These are phyloP conservation scores for Cydia splendana DNA, from an alignment of 1,140 invertebrate genomes.

Conservation along the genomic window DNA sequence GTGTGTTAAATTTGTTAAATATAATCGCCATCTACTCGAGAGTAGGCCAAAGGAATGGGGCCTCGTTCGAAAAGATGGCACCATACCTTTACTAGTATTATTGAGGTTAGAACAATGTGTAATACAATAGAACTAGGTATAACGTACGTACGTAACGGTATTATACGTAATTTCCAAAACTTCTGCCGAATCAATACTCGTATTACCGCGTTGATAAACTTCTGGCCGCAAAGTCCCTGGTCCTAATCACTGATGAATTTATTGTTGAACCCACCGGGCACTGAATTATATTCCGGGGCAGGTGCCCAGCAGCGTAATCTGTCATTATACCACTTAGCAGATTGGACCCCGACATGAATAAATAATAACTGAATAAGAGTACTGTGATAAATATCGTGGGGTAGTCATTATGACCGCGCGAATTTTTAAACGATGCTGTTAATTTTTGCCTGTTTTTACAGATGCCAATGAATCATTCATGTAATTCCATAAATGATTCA, in stretches of 20 bases:
- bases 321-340: slow-evolving; percentile 69
- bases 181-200: background rate
- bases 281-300: slow-evolving; percentile 68
- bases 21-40: no score
- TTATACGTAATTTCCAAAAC: no score
- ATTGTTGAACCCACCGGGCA: slow-evolving; percentile 57
- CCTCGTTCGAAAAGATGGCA: no score
- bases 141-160: no score
- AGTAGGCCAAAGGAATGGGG: no score
- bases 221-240: slow-evolving; percentile 38
- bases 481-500: no score
- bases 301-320: slow-evolving; percentile 67
- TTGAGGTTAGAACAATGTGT: no score
- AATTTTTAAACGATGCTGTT: background rate
- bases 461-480: no score
- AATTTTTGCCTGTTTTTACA: background rate
- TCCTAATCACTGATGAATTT: slow-evolving; percentile 73
- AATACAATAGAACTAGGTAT: no score
- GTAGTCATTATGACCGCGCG: background rate
- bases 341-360: slow-evolving; percentile 49
- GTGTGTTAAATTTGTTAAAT: no score
- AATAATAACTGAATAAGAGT: slow-evolving; percentile 4
- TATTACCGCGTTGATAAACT: background rate
- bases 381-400: background rate
- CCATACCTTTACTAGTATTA: no score